Evolutionary conservation across 1,140 invertebrate genomes (phyloP).

Genomic region (Cotesia vestalis): DNA sequence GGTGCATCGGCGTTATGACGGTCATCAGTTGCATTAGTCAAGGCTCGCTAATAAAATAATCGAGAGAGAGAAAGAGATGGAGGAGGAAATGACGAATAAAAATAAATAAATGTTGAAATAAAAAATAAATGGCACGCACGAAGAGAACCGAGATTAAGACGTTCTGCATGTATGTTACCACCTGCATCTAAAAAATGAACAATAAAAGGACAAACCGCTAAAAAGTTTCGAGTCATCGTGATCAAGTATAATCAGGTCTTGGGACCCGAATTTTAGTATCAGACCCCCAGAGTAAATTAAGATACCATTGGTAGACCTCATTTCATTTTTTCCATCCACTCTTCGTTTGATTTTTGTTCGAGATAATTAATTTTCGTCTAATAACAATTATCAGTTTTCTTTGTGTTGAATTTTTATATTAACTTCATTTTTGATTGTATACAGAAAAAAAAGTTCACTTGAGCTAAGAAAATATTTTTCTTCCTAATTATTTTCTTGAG

Average conservation of each 20-base stretch:
- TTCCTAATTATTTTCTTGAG: no score
- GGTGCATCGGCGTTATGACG: background rate
- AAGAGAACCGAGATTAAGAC: constrained; percentile 19
- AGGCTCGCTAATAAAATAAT: constrained; percentile 14
- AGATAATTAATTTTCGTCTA: no score
- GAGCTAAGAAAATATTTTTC: no score
- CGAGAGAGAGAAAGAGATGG: no score
- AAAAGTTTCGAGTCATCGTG: constrained; percentile 39
- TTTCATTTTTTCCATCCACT: no score
- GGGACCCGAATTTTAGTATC: constrained; percentile 48
- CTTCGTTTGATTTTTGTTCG: no score
- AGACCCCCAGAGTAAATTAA: constrained; percentile 29
- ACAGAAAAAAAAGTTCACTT: no score
- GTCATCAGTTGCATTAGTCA: constrained; percentile 29
- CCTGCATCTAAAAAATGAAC: constrained; percentile 12
- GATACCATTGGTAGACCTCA: background rate
- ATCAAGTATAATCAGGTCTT: constrained; percentile 41
- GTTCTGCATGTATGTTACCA: constrained; percentile 8
- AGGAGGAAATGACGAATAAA: no score
- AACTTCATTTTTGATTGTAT: no score
- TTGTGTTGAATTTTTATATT: no score
- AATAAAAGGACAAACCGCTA: constrained; percentile 26
- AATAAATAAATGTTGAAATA: constrained; percentile 11
- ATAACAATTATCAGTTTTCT: no score
- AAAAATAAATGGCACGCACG: background rate